Evolutionary conservation across 1,140 invertebrate species (phyloP).

Genomic region (Hesperophylax magnus): DNA sequence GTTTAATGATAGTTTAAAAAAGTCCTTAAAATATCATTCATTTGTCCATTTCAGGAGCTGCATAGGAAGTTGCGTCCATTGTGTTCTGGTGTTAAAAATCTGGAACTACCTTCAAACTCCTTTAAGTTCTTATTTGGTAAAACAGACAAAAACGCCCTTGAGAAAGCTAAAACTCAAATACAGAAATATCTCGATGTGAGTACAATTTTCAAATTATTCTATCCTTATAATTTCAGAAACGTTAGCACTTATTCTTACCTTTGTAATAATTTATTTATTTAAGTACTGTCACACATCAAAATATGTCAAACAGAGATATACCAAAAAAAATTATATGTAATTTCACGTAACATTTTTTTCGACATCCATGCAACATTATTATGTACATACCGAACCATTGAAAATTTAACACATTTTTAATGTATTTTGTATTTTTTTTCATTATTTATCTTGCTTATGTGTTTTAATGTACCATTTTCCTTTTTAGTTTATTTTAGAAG

Average conservation of each 20-base stretch:
- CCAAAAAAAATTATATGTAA: no score
- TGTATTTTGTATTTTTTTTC: not conserved
- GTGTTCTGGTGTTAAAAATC: conserved; percentile 82
- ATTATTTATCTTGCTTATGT: not conserved
- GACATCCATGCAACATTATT: no score
- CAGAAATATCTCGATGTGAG: conserved; percentile 89
- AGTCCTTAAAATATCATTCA: no score
- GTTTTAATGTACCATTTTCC: not conserved
- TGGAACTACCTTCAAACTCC: conserved; percentile 85
- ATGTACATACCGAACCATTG: no score
- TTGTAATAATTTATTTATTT: no score
- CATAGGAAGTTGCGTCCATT: conserved; percentile 88
- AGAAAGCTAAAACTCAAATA: conserved; percentile 86
- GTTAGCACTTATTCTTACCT: not conserved
- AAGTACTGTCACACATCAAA: no score
- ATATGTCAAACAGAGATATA: no score
- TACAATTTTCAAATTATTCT: conserved; percentile 45
- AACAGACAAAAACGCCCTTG: conserved; percentile 82
- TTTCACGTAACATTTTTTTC: no score
- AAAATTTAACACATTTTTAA: not conserved
- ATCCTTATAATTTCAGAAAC: not conserved
- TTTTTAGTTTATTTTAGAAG: conserved; percentile 85
- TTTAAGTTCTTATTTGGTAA: conserved; percentile 86
- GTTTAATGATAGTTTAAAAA: no score
- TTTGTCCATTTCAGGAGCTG: conserved; percentile 75